Evolutionary conservation across 2,888 invertebrate species (phyloP).

Genomic region (Deilephila elpenor): DNA sequence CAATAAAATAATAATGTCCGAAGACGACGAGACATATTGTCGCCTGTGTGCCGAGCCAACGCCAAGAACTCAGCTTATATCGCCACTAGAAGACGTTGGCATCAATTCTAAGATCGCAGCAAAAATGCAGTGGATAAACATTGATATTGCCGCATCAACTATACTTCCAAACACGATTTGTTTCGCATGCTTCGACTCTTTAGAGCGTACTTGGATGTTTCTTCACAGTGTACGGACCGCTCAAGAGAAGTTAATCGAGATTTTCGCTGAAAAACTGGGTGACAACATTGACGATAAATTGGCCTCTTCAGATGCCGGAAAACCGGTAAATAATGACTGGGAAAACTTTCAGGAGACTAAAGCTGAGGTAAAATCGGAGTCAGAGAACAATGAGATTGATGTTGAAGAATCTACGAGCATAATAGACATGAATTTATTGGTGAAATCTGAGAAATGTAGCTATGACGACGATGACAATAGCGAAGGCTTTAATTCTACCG

Average conservation of each 20-base stretch:
- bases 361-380: conserved; percentile 63
- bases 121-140: conserved; percentile 77
- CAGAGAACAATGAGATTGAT: conserved; percentile 33
- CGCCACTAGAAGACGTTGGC: conserved; percentile 69
- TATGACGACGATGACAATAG: conserved; percentile 49
- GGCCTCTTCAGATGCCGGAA: conserved; percentile 48
- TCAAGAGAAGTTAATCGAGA: conserved; percentile 63
- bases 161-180: conserved; percentile 72
- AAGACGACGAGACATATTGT: conserved; percentile 66
- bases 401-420: conserved; percentile 48
- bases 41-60: conserved; percentile 78
- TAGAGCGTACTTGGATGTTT: conserved; percentile 76
- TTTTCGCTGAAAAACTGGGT: conserved; percentile 51
- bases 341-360: conserved; percentile 64
- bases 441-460: conserved; percentile 60
- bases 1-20: conserved; percentile 55
- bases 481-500: conserved; percentile 59
- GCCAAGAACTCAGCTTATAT: conserved; percentile 63
- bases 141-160: conserved; percentile 61
- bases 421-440: conserved; percentile 45
- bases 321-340: conserved; percentile 71
- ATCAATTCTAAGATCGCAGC: conserved; percentile 64
- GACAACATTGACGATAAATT: conserved; percentile 41
- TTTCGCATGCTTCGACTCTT: conserved; percentile 73
- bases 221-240: conserved; percentile 69